Conservation (phyloP, 2,113 vertebrate species). For the Alexandromys fortis region DNA sequence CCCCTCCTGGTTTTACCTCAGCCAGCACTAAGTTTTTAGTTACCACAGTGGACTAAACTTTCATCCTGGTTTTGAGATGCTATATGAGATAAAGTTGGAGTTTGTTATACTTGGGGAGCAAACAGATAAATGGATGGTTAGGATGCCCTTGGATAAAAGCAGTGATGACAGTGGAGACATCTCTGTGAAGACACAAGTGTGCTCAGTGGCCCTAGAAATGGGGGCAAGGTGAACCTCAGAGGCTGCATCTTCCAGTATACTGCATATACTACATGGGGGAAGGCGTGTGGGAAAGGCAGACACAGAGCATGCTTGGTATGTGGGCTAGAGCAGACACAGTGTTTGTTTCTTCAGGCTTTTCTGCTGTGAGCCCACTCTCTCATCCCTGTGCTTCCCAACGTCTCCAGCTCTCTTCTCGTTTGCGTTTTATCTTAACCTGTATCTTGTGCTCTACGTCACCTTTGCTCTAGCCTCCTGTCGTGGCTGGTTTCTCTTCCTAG, state of each 20-base stretch:
- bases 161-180: background rate
- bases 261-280: background rate
- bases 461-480: background rate
- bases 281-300: background rate
- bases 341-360: background rate
- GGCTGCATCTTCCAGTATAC: background rate
- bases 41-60: background rate
- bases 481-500: background rate
- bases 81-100: background rate
- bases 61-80: background rate
- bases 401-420: background rate
- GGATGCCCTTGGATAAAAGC: background rate
- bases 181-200: background rate
- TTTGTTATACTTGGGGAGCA: background rate
- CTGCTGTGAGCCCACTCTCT: background rate
- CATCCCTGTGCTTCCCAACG: background rate
- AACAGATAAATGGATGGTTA: background rate
- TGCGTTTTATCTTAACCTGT: background rate
- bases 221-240: background rate
- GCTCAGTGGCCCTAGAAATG: too few relatives aligned
- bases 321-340: background rate
- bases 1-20: background rate
- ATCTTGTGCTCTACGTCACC: background rate
- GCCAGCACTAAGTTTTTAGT: background rate
- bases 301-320: background rate